Evolutionary conservation across 2,888 invertebrate species (phyloP), one percentile per base, ranked within the genome.

Genomic region (Acronicta leporina): DNA sequence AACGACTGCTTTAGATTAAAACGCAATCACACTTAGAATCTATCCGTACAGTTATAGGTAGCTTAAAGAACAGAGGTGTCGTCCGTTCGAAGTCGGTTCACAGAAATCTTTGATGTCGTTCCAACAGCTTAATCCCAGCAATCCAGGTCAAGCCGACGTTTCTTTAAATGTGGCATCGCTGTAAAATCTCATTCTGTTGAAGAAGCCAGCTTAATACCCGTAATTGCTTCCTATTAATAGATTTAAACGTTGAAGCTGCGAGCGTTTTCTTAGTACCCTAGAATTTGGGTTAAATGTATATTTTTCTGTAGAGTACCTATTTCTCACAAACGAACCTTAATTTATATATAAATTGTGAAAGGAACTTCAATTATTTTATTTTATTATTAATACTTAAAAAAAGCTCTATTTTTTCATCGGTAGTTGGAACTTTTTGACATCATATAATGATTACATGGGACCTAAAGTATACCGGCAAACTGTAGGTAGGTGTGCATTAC

Each of bases 141-240:
- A 60, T 64, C n/a, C 49, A 52, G 60, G 49, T 53, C 63, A 57
- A 50, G 53, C 25, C 25, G 46, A 14, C 40, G 30, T 60, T 64
- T 16, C 35, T 56, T 55, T 52, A 61, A 50, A 49, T 46, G 65
- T 49, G 42, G 52, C 52, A 65, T 46, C 41, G 20, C 41, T 35
- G 43, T 35, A 52, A 60, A 68, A 42, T 52, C 55, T 55, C 48
- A 49, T 43, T 53, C 51, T 35, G 14, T 49, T 33, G 46, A 49
- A 68, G 52, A 65, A 65, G 46, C 43, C 35, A 59, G 49, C 43
- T 60, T 60, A 60, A 64, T 55, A 45, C 49, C 49, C 30, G 40
- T 52, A 59, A 68, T 64, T 68, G 60, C 64, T 68, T 64, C 64
- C 45, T 64, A 55, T 60, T 49, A 64, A 68, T 59, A 51, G 54